Percentiles rank a stretch among this genome's conserved stretches.
phyloP scores from a whole-genome alignment of 2,888 invertebrate genomes.

The Glyphotaelius pellucidus region DNA sequence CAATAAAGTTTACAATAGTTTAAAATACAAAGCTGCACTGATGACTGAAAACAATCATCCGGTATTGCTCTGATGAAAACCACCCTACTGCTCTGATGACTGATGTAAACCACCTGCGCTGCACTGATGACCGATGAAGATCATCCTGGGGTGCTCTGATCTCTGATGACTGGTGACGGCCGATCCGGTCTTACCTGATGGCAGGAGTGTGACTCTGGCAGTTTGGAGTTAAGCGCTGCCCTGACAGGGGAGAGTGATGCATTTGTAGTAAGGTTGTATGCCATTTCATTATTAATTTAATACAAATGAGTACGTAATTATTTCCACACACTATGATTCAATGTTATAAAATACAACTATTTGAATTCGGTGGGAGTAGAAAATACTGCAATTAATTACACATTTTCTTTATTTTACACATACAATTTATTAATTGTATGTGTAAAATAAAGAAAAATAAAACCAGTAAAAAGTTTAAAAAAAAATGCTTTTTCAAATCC shows the following conservation, averaged over 20 bases:
- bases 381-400: too few relatives aligned
- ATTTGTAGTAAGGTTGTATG: background rate
- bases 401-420: too few relatives aligned
- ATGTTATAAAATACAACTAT: too few relatives aligned
- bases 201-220: background rate
- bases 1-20: background rate
- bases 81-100: background rate
- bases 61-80: background rate
- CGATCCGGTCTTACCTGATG: background rate
- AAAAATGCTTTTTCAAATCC: too few relatives aligned
- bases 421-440: too few relatives aligned
- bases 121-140: background rate
- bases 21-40: background rate
- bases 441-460: too few relatives aligned
- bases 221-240: background rate
- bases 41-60: background rate
- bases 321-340: background rate
- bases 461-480: too few relatives aligned
- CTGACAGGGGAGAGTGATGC: background rate
- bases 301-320: background rate
- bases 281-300: background rate
- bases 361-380: too few relatives aligned
- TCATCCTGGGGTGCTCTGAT: background rate
- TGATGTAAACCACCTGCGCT: too few relatives aligned
- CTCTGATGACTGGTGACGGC: too few relatives aligned